A percentile compares a stretch with the other conserved stretches of the same genome.
These are phyloP conservation scores for Pangasianodon hypophthalmus DNA, from an alignment of 2,113 vertebrate genomes.

Conservation along the genomic window DNA sequence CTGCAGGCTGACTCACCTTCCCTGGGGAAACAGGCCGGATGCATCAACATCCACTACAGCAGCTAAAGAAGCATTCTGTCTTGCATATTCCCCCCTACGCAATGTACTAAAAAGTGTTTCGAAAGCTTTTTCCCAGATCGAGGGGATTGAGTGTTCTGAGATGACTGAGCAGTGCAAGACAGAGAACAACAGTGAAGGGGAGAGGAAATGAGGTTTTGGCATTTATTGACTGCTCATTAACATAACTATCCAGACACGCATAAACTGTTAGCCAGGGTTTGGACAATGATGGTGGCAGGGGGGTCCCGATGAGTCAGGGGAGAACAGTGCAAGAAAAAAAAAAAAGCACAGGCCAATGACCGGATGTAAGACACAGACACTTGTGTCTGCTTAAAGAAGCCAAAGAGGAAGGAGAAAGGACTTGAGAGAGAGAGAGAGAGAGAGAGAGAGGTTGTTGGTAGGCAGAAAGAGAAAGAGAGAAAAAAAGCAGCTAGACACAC, in stretches of 20 bases:
- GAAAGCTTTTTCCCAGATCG: slow-evolving; percentile 47
- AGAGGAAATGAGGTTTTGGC: slow-evolving; percentile 43
- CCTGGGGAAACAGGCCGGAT: slow-evolving; percentile 47
- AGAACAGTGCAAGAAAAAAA: slow-evolving; percentile 8
- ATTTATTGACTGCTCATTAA: slow-evolving; percentile 54
- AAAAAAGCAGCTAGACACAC: background rate
- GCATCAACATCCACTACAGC: slow-evolving; percentile 25
- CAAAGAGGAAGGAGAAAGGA: background rate
- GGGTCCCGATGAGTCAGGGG: slow-evolving; percentile 57
- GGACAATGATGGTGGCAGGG: slow-evolving; percentile 55
- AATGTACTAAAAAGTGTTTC: slow-evolving; percentile 28
- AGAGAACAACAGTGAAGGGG: slow-evolving; percentile 6
- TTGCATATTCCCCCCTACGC: slow-evolving; percentile 9
- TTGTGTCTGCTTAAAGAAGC: slow-evolving; percentile 9
- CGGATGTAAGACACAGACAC: slow-evolving; percentile 41
- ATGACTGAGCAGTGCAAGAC: slow-evolving; percentile 39
- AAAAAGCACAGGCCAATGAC: slow-evolving; percentile 25
- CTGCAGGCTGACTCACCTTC: slow-evolving; percentile 48
- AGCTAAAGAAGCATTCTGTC: slow-evolving; percentile 3
- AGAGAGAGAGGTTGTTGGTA: too few species aligned
- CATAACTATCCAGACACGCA: slow-evolving; percentile 56
- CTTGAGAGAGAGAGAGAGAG: background rate
- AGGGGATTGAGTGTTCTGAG: slow-evolving; percentile 29
- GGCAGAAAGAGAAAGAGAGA: slow-evolving; percentile 19
- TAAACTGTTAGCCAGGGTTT: slow-evolving; percentile 31